Base-by-base conservation (phyloP, 1,140 invertebrate genomes). In the Philopotamus ludificatus region DNA sequence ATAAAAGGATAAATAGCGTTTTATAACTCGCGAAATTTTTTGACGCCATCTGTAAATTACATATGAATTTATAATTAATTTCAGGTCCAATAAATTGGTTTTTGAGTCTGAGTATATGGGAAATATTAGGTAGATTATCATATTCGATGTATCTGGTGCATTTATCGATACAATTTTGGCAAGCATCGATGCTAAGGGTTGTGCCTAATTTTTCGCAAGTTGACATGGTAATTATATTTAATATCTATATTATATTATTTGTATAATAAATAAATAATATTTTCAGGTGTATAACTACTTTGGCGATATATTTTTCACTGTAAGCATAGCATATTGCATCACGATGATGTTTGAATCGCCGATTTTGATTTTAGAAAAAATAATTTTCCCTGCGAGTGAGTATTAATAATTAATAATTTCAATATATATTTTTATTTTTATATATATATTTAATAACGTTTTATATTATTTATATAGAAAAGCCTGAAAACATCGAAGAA, bases 101-200 rank as follows among this genome's bases (percentile, higher is more conserved):
- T 15, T 70, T 84, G 2, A 78, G 77, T 7, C 71, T 76, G 3
- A 66, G 72, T 0, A 63, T 82, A 15, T 84, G 81, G 80, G 82
- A 84, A 70, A 70, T 83, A 0, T 70, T 81, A 0, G 75, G 77
- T 10, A 74, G 74, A 28, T 68, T 84, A 1, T 81, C 81, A 0
- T 84, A 81, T 64, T 79, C 76, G 2, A 81, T 81, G 70, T 84
- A 83, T 67, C 57, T 84, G 1, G 74, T 80, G 53, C 82, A 84
- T 65, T 73, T 75, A 1, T 66, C 74, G 3, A 50, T 82, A 2
- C 1, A 20, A 60, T 2, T 9, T 47, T 47, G 44, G 44, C 18
- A 9, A 4, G 4, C 18, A 9, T 4, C 44, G 44, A 8, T 16
- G 44, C 8, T 12, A 16, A 47, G 18, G 18, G 18, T 16, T 47